Evolutionary conservation across 2,888 invertebrate genomes (phyloP), one percentile per base, ranked within the genome.

Genomic region (Ernsta delagoae): DNA sequence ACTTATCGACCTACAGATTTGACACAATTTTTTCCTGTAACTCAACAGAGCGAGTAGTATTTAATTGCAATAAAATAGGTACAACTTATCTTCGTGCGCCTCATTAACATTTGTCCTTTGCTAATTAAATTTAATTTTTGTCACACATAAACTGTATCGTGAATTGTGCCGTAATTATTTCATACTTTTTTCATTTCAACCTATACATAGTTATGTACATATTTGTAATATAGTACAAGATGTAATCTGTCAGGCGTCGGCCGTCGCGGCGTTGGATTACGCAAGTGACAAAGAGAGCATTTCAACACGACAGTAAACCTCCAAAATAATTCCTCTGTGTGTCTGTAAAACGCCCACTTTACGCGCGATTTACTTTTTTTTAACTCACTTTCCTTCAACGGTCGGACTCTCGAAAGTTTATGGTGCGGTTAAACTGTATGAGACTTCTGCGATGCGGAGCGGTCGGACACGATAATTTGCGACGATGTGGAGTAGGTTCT

Each of bases 281-380:
- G 84, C 81, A 90, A 89, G 71, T 75, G 74, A 75, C 70, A 76
- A 78, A 77, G 79, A 80, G 80, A 81, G 78, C 79, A 79, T 89
- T 88, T 88, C 89, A 82, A 86, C 86, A 89, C 77, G 73, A 78
- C 82, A 87, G 79, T 91, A 88, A 92, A 90, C 79, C 81, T 76
- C 84, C 80, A 81, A 90, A 88, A 87, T 89, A 85, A 91, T 88
- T 80, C 82, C 80, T 78, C 74, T 68, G 77, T 70, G 76, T 74
- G 80, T 78, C 80, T 81, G 82, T 91, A 90, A 92, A 90, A 81
- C 83, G 78, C 76, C 75, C 79, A 82, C 80, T 90, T 90, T 89
- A 91, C 83, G 81, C 75, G 74, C 77, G 78, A 82, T 77, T 81
- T 78, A 76, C 77, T 78, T 78, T 78, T 82, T 82, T 78, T 77